Conservation (phyloP, 2,113 vertebrate species). For the Vulpes vulpes region DNA sequence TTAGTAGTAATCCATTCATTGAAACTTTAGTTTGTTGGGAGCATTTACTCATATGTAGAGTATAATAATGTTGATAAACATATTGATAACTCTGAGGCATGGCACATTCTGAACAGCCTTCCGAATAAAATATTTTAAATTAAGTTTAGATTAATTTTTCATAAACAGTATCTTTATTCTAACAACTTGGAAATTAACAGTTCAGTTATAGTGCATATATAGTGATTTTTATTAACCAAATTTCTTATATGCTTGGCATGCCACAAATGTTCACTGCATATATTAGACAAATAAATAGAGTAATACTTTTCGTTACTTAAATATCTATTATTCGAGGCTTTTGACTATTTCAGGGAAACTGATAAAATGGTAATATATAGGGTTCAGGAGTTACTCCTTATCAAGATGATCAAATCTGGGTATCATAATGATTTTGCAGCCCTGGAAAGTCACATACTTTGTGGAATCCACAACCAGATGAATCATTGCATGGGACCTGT, state of each 20-base stretch:
- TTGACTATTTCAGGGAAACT: background rate
- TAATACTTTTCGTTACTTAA: background rate
- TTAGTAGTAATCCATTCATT: background rate
- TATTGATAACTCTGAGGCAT: background rate
- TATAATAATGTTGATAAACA: accelerated
- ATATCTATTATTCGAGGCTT: background rate
- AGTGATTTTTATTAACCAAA: background rate
- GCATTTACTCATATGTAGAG: accelerated
- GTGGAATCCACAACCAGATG: background rate
- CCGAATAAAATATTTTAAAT: background rate
- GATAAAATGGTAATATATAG: background rate
- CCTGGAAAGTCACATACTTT: background rate
- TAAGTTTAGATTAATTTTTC: background rate
- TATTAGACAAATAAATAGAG: accelerated
- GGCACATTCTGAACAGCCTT: background rate
- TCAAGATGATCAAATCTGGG: background rate
- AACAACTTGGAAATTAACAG: background rate
- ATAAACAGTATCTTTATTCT: background rate
- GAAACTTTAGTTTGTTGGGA: accelerated
- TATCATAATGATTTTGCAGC: background rate
- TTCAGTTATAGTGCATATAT: accelerated
- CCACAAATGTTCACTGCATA: accelerated
- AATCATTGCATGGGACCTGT: background rate
- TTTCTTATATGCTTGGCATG: accelerated
- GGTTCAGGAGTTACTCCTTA: background rate